phyloP scores from a whole-genome alignment of 2,797 vertebrate genomes.

The Heteromormyrus szaboi region DNA sequence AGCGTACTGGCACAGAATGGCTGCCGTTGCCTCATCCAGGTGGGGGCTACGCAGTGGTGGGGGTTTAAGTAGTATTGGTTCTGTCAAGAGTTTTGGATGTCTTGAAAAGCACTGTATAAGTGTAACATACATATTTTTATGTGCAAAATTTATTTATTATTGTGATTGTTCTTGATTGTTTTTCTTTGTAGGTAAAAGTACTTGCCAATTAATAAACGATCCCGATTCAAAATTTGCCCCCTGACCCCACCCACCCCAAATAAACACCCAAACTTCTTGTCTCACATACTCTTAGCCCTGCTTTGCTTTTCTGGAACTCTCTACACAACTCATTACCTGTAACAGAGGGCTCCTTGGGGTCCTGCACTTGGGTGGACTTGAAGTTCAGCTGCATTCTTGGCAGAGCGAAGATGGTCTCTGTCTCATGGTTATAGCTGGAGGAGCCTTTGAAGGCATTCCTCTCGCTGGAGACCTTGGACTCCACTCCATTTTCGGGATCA shows the following conservation, averaged over 20 bases:
- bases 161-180: neutral
- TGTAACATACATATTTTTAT: neutral
- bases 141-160: neutral
- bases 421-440: conserved; percentile 96
- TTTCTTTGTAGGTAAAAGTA: neutral
- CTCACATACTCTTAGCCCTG: neutral
- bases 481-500: conserved; percentile 75
- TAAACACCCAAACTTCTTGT: neutral
- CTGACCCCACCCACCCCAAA: neutral
- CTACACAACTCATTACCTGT: conserved; percentile 61
- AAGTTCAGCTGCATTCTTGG: conserved; percentile 98
- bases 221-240: neutral
- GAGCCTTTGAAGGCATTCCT: conserved; percentile 85
- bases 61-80: neutral
- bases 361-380: conserved; percentile 93
- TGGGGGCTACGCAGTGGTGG: neutral
- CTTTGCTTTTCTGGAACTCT: neutral
- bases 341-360: conserved; percentile 85
- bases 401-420: conserved; percentile 94
- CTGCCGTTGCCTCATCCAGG: neutral
- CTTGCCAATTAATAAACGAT: neutral
- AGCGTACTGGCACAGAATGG: neutral
- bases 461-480: conserved; percentile 84
- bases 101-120: neutral
- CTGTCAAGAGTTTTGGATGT: neutral